Base-by-base conservation (phyloP, 2,113 vertebrate species). In the Bagarius yarrelli region DNA sequence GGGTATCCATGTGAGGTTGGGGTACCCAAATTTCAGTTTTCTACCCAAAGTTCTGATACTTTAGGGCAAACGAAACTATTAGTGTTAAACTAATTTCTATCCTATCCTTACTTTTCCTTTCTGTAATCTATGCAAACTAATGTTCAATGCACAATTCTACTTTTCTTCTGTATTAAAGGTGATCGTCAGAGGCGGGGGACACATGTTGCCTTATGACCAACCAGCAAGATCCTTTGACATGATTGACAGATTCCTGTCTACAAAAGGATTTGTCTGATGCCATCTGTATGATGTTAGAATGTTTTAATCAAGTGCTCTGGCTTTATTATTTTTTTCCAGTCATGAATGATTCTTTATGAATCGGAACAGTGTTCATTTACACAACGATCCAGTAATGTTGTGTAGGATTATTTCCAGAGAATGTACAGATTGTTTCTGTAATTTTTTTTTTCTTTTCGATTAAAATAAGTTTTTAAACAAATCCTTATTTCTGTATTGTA, bases 221-320 rank as follows among this genome's bases (percentile, higher is more conserved):
- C 94, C 95, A 47, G 92, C 91, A 80, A 91, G 94, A 83, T 86
- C 94, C 63, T 94, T 95, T 79, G 92, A 94, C 80, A 94, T 95
- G 95, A 95, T 94, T 57, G 94, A 95, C 81, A 91, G 94, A 80
- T 96, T 96, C 88, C 90, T 96, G 57, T 94, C 91, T 27, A 92
- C 85, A 12, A 92, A 69, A 84, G 93, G 91, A 77, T 92, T 92
- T 60, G 71, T 56, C 27, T 75, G 55, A 64, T 44, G 30, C 23
- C 79, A 40, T 79, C 53, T 19, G 1, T 27, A 9, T 74, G 18
- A 34, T 2, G 1, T 36, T 40, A 21, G 11, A 8, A 73, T 74
- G 36, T n/a, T 69, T 59, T 57, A 76, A n/a, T 47, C 34, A 67
- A 18, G 8, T 23, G 40, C 1, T 52, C 21, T 60, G 19, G 30